Base-by-base conservation (phyloP, 2,113 vertebrate genomes). In the Lamprotornis superbus region DNA sequence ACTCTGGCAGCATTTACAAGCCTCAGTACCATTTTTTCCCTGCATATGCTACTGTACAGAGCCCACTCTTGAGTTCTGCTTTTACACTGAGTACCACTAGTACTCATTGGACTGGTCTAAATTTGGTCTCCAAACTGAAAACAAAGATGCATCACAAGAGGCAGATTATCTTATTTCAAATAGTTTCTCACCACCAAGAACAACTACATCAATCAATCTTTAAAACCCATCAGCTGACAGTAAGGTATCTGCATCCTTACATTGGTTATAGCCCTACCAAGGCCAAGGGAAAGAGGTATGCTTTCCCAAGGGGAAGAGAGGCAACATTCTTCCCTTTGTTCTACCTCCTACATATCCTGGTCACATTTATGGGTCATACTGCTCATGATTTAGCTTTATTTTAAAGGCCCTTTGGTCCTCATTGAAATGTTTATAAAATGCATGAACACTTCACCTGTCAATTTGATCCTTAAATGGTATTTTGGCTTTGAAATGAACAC, bases 41-140 rank as follows among this genome's bases (percentile, higher is more conserved):
- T 35, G 31, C 7, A 3, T 3, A 20, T 3, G 37, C 24, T 28
- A 44, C 67, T 11, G 30, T 16, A 67, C 31, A 30, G 31, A 74
- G 25, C 33, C 21, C 59, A 23, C 6, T 35, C 70, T 2, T 21
- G 23, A 71, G 55, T 71, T 52, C 20, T 6, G 2, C 17, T 17
- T 12, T 13, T 47, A 27, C 33, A 55, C 15, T 40, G 28, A 4
- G 0, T 13, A 50, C 55, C 33, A 47, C 11, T 1, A 53, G 19
- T 19, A 53, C 24, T 65, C 31, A 65, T 0, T 16, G 0, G 21
- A 28, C 12, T 46, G 39, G 2, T 10, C 47, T 33, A 42, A 50
- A 76, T 13, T 42, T 52, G 17, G 22, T 50, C 60, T 46, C 52
- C 37, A 31, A 33, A 57, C 5, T 35, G 23, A 46, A 83, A 95